Evolutionary conservation across 2,113 vertebrate species (phyloP), one percentile per base, ranked within the genome.

Genomic region (Calyptommatus sinebrachiatus): DNA sequence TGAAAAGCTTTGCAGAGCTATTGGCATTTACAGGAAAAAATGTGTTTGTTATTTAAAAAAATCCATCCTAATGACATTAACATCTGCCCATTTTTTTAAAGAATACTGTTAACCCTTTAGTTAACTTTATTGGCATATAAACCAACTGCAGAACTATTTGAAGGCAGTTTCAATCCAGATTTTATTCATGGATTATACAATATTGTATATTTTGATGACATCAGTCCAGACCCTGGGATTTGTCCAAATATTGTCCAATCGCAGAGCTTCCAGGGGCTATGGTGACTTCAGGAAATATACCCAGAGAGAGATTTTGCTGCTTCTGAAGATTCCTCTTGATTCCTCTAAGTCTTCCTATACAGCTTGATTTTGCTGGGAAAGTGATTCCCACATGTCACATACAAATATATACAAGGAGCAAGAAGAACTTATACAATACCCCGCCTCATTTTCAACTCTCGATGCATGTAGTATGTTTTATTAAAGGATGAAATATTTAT

Each of bases 51-150:
- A 87, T 88, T 85, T 24, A 18, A 81, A 50, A 85, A 91, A 88
- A 91, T 76, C 76, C 76, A 57, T 79, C 84, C 69, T 86, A 88
- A 91, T 79, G 87, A 83, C 81, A 90, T 87, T 86, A 90, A 89
- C 89, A 92, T 90, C 87, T 91, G 89, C 71, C 88, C 60, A 73
- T 86, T 84, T 81, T 41, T 92, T 93, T 88, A 79, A 91, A 88
- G 83, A 89, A 86, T 90, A 90, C 81, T 88, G 90, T 92, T 93
- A 91, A 93, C 91, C 79, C 79, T 90, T 86, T 79, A 21, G 85
- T 84, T 68, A 77, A 74, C 76, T 26, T 86, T 88, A 78, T 87
- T 84, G 89, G 0, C 0, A 70, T 82, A 29, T 0, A 88, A 60
- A 74, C 22, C 8, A 50, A 50, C 50, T 50, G 50, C 50, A 50